phyloP scores from a whole-genome alignment of 2,797 vertebrate genomes.

The Ciconia nigra region DNA sequence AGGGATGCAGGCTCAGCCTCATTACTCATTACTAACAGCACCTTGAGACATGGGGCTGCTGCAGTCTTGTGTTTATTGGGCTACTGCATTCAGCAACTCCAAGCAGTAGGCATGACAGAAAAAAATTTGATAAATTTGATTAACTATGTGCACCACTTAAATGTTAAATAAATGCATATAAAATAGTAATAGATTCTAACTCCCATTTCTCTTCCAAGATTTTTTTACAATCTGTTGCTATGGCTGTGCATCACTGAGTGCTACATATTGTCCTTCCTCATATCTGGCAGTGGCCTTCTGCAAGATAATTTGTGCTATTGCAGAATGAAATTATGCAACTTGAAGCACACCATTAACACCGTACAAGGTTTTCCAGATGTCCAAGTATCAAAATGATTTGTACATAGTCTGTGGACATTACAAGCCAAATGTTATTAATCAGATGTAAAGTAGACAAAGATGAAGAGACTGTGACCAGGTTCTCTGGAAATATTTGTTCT shows the following conservation, averaged over 20 bases:
- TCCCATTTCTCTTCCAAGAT: not conserved
- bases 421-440: constrained; percentile 10
- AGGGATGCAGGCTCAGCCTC: not conserved
- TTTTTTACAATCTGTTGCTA: not conserved
- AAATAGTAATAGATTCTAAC: not conserved
- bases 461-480: not conserved
- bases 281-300: not conserved
- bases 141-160: not conserved
- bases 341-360: constrained; percentile 1
- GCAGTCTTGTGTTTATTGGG: not conserved
- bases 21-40: not conserved
- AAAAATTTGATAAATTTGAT: not conserved
- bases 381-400: constrained; percentile 18
- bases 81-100: not conserved
- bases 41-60: not conserved
- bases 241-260: not conserved
- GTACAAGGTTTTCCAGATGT: constrained; percentile 22
- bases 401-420: not conserved
- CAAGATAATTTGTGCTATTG: not conserved
- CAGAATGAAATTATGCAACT: not conserved
- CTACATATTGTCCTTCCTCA: not conserved
- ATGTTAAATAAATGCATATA: not conserved
- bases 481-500: constrained; percentile 6
- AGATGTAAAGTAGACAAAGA: not conserved
- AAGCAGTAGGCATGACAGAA: not conserved